Evolutionary conservation across 2,888 invertebrate species (phyloP), one percentile per base, ranked within the genome.

Genomic region (Drosophila falleni): DNA sequence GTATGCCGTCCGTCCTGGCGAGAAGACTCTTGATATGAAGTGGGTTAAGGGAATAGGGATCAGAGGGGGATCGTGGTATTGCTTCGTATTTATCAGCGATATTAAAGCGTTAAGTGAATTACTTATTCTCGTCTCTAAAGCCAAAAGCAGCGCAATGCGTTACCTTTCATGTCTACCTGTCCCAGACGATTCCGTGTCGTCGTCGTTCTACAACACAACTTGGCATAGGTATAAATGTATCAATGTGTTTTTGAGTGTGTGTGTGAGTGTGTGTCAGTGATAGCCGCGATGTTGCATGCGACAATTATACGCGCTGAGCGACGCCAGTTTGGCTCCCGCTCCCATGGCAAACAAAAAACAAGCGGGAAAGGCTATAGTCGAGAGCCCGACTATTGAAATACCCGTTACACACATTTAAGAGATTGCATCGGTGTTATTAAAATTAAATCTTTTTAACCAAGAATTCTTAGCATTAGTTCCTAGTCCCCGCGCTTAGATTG

Each of bases 41-140:
- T 29, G 15, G 37, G 37, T 10, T 9, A 41, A 44, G 44, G 44
- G 44, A n/a, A n/a, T n/a, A 37, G 37, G 23, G 44, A 44, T 44
- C 19, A 6, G 33, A 23, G 23, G 37, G 46, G 8, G 8, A 29
- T 29, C 29, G 29, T 8, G 29, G 29, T 29, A 87, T 75, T 78
- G 80, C 60, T 49, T 64, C 66, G 83, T 76, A 90, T 90, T 90
- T 89, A 90, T 90, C 88, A 85, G 88, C 74, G 88, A 89, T 88
- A 90, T 90, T 90, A 90, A 90, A 87, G 90, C 87, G 89, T 90
- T 90, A 90, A 90, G 90, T 90, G 90, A 90, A 90, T 89, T 90
- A 89, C 90, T 90, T 88, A 80, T 80, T 84, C 87, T 78, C 68
- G 37, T 60, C 68, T 64, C 51, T 63, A 33, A 29, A 53, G 49